A percentile compares a stretch with the other conserved stretches of the same genome.
Conservation (phyloP, 2,888 invertebrate species). For the Nineta flava region DNA sequence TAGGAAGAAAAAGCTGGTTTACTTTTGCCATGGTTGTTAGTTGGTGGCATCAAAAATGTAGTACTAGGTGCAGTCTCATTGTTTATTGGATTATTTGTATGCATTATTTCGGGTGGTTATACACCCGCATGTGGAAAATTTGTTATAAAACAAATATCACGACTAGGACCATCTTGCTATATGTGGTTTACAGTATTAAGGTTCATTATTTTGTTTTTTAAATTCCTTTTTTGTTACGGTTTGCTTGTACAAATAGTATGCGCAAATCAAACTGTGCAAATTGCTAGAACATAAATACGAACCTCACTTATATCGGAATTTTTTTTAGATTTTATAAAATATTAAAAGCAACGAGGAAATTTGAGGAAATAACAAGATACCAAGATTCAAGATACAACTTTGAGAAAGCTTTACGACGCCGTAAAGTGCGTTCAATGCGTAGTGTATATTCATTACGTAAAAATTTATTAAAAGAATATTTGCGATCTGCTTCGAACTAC, state of each 20-base stretch:
- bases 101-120: neutral
- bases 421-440: conserved; percentile 31
- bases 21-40: conserved; percentile 32
- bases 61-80: conserved; percentile 21
- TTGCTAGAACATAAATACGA: neutral
- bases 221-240: neutral
- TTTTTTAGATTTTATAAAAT: conserved; percentile 13
- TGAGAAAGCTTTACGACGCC: conserved; percentile 31
- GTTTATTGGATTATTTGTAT: neutral
- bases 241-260: neutral
- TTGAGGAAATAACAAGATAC: conserved; percentile 9
- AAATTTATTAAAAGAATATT: conserved; percentile 21
- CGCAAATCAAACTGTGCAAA: neutral
- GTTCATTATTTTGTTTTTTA: neutral
- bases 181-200: neutral
- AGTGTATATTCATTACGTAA: conserved; percentile 29
- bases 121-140: neutral
- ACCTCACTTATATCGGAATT: neutral
- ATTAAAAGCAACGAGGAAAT: conserved; percentile 8
- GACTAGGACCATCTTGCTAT: neutral
- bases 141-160: neutral
- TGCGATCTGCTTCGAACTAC: too few relatives aligned
- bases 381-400: conserved; percentile 20
- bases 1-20: conserved; percentile 32
- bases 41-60: conserved; percentile 30